Conservation (phyloP, 2,888 invertebrate species). For the Andrena bucephala region DNA sequence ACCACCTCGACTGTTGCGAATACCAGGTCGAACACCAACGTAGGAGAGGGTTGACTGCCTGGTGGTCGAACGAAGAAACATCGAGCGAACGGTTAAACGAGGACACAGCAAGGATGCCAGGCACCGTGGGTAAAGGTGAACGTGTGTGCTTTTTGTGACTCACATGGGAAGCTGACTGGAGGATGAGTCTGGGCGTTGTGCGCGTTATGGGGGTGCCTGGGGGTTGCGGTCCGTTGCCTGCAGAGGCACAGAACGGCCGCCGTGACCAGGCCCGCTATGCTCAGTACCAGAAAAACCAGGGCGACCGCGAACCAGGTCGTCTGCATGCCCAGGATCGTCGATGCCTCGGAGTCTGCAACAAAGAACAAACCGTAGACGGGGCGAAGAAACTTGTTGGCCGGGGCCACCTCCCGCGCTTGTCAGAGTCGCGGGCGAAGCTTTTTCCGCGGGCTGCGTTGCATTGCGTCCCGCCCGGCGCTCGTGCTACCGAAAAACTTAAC, state of each 20-base stretch:
- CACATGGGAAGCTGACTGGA: conserved; percentile 84
- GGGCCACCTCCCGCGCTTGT: background rate
- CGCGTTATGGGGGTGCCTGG: conserved; percentile 82
- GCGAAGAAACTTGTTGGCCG: background rate
- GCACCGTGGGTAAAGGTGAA: conserved; percentile 42
- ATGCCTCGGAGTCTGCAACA: conserved; percentile 87
- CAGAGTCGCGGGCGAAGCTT: background rate
- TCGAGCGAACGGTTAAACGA: conserved; percentile 50
- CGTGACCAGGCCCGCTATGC: conserved; percentile 89
- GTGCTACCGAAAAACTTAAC: conserved; percentile 2
- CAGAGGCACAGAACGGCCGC: conserved; percentile 92
- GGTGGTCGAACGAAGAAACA: conserved; percentile 30
- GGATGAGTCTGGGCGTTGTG: conserved; percentile 83
- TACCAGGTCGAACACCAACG: too few relatives aligned
- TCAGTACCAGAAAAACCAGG: conserved; percentile 89
- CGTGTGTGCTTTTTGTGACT: conserved; percentile 73
- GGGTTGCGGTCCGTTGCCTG: conserved; percentile 87
- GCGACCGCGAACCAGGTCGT: conserved; percentile 92
- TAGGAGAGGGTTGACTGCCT: conserved; percentile 30
- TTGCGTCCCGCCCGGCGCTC: background rate
- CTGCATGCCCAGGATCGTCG: conserved; percentile 90
- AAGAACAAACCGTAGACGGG: conserved; percentile 14
- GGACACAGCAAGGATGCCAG: conserved; percentile 31
- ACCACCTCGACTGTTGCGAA: too few relatives aligned
- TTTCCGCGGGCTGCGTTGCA: background rate